Evolutionary conservation across 2,113 vertebrate species (phyloP).

Genomic region (Pandion haliaetus): DNA sequence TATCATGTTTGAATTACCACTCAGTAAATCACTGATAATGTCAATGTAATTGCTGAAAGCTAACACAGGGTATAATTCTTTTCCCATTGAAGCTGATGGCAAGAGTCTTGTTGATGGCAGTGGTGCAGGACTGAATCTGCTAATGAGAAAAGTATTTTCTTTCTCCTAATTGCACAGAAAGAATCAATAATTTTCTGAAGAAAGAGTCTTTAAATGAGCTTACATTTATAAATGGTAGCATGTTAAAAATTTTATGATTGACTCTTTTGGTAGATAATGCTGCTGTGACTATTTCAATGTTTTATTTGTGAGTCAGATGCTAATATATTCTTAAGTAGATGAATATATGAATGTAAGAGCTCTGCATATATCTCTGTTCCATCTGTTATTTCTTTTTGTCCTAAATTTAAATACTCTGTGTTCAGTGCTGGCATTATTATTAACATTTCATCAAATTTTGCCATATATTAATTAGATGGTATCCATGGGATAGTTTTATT

Average conservation of each 20-base stretch:
- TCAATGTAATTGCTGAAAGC: conserved; percentile 54
- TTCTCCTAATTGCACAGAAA: neutral
- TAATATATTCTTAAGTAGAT: neutral
- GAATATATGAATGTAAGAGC: neutral
- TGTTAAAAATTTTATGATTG: neutral
- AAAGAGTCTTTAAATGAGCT: neutral
- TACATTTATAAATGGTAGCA: neutral
- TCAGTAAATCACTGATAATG: conserved; percentile 63
- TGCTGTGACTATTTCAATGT: neutral
- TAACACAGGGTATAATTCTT: conserved; percentile 39
- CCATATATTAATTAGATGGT: neutral
- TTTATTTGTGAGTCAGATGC: conserved; percentile 33
- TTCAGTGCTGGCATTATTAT: conserved; percentile 43
- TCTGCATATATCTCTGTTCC: conserved; percentile 4
- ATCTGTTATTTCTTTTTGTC: conserved; percentile 45
- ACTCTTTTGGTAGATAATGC: neutral
- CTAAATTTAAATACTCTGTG: conserved; percentile 7
- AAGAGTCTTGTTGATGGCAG: neutral
- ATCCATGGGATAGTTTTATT: neutral
- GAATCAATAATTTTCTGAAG: neutral
- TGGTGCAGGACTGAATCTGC: neutral
- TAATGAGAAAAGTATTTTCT: neutral
- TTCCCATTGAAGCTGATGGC: conserved; percentile 14
- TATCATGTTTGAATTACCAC: conserved; percentile 48
- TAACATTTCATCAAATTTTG: conserved; percentile 26